These are phyloP conservation scores for Melanotaenia nigrans DNA, from an alignment of 2,797 vertebrate genomes.

Conservation along the genomic window DNA sequence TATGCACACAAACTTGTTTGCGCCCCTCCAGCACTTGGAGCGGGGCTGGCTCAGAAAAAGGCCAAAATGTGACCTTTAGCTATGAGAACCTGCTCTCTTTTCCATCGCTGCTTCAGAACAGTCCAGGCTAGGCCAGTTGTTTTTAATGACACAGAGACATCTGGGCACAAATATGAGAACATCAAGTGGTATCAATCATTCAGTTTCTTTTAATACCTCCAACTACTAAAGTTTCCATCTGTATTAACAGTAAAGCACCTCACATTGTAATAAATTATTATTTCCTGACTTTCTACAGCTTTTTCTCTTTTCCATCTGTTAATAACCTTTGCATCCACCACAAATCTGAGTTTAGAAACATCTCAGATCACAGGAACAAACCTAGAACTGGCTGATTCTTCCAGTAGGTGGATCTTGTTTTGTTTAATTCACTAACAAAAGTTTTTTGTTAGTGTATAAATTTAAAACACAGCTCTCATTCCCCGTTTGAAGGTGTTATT, in stretches of 20 bases:
- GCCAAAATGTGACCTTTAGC: slow-evolving; percentile 76
- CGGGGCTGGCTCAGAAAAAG: slow-evolving; percentile 64
- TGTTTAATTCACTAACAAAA: slow-evolving; percentile 24
- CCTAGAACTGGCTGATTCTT: slow-evolving; percentile 16
- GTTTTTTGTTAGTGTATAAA: slow-evolving; percentile 6
- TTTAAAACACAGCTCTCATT: slow-evolving; percentile 21
- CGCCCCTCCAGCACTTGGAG: slow-evolving; percentile 34
- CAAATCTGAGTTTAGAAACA: slow-evolving; percentile 33
- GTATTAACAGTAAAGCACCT: slow-evolving; percentile 43
- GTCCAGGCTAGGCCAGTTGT: slow-evolving; percentile 37
- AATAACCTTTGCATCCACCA: slow-evolving; percentile 34
- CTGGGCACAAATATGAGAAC: slow-evolving; percentile 21
- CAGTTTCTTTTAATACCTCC: slow-evolving; percentile 19
- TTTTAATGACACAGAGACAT: slow-evolving; percentile 50
- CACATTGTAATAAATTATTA: slow-evolving; percentile 40
- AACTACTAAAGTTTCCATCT: slow-evolving; percentile 14
- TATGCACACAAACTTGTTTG: slow-evolving; percentile 37
- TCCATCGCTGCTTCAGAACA: slow-evolving; percentile 5
- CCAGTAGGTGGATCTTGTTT: slow-evolving; percentile 13
- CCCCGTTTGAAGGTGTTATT: slow-evolving; percentile 31
- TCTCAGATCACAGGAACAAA: slow-evolving; percentile 40
- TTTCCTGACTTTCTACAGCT: slow-evolving; percentile 42
- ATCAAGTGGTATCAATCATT: slow-evolving; percentile 24
- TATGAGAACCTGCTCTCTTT: slow-evolving; percentile 66
- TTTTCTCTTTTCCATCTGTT: slow-evolving; percentile 52